Base-by-base conservation (phyloP, 2,888 invertebrate species). In the Linyphia triangularis region DNA sequence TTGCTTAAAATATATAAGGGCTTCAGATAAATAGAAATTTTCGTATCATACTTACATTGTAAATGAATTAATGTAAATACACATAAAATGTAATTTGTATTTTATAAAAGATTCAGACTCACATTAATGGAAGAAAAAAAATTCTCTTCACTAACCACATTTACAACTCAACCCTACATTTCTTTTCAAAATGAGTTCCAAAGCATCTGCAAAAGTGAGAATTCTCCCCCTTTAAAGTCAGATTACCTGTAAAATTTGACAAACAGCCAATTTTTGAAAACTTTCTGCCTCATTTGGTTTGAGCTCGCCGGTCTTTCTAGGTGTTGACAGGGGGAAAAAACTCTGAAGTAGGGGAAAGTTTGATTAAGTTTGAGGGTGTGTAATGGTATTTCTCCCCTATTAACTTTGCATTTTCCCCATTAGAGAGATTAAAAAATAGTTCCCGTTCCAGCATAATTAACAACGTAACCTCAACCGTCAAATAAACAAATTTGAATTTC, bases 361-460 rank as follows among this genome's bases (percentile, higher is more conserved):
- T 37, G 65, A 85, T 85, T 85, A 85, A 77, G 84, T 72, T 85
- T 69, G 51, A n/a, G 13, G 13, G n/a, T 2, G 51, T 51, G 75
- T 85, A 77, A 77, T 40, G 75, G 77, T 69, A 85, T 75, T 85
- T 85, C 9, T 37, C 77, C 30, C 77, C 75, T 85, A 85, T 85
- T 77, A 77, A 69, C 69, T 77, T 75, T 67, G 26, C 75, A 69
- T 77, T 85, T 85, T 75, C 19, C 33, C 83, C 83, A 73, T 77
- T 77, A 77, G 67, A 77, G 69, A 33, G 65, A 59, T 85, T 77
- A 51, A 67, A 77, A 85, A 82, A 83, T 57, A 33, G 57, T 85
- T 77, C 40, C 40, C 77, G 59, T 77, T 77, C 24, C 33, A 19
- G 28, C 73, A 67, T 85, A 77, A 85, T 85, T 85, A 85, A 85